Conservation (phyloP, 2,113 vertebrate genomes). For the Stigmatopora argus region DNA sequence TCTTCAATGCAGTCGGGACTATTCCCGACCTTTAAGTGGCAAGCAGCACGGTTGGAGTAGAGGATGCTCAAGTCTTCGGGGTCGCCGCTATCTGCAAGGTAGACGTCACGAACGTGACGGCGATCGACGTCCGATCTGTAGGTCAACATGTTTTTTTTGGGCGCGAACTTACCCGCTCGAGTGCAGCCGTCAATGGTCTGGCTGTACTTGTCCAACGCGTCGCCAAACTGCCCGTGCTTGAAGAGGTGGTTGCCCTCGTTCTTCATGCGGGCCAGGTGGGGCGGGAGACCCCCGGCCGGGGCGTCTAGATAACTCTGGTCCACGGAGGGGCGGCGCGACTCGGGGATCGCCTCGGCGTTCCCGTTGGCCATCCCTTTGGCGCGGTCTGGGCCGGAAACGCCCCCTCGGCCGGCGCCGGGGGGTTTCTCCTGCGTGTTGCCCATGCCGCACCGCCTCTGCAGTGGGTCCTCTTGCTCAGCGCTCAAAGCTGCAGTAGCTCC, state of each 20-base stretch:
- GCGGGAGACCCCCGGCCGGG: conserved; percentile 66
- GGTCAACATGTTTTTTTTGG: not conserved
- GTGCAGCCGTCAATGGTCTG: conserved; percentile 75
- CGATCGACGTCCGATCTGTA: no score
- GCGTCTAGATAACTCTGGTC: conserved; percentile 65
- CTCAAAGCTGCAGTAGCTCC: conserved; percentile 60
- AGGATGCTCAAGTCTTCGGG: conserved; percentile 83
- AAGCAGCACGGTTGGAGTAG: conserved; percentile 93
- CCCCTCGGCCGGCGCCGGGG: conserved; percentile 48
- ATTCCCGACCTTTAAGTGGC: conserved; percentile 90
- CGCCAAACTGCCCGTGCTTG: conserved; percentile 82
- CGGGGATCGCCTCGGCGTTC: conserved; percentile 8
- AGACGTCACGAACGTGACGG: not conserved
- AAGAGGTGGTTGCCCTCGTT: conserved; percentile 84
- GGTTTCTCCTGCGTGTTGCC: conserved; percentile 84
- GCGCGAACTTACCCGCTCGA: conserved; percentile 63
- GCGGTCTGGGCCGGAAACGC: conserved; percentile 17
- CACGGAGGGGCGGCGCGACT: conserved; percentile 12
- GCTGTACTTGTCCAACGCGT: conserved; percentile 78
- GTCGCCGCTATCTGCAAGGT: conserved; percentile 71
- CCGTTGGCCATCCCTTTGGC: conserved; percentile 45
- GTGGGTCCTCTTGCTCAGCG: conserved; percentile 32
- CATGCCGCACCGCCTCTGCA: conserved; percentile 69
- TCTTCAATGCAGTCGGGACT: conserved; percentile 86
- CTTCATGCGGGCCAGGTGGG: conserved; percentile 73